phyloP scores from a whole-genome alignment of 2,888 invertebrate species.

The Vandiemenella viatica region DNA sequence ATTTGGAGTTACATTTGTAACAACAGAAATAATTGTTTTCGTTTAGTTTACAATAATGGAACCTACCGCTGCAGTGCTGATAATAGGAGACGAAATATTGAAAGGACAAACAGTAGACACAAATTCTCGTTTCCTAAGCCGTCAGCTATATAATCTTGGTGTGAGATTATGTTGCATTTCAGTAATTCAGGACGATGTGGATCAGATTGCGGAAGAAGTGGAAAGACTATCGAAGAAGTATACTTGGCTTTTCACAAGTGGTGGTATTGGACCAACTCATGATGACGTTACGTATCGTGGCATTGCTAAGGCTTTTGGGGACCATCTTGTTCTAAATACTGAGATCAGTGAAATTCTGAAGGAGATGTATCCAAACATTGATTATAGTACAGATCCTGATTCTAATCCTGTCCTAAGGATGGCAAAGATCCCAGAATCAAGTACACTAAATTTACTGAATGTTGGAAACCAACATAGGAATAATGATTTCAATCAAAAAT shows the following conservation, averaged over 20 bases:
- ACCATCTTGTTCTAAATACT: conserved; percentile 23
- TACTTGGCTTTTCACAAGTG: conserved; percentile 42
- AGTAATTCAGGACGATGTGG: conserved; percentile 39
- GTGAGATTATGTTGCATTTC: conserved; percentile 37
- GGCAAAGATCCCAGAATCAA: conserved; percentile 26
- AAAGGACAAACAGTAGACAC: conserved; percentile 46
- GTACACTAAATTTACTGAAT: conserved; percentile 33
- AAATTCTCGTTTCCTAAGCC: conserved; percentile 40
- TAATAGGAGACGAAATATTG: conserved; percentile 52
- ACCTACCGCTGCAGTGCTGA: conserved; percentile 27
- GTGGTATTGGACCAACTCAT: conserved; percentile 54
- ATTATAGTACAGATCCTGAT: conserved; percentile 16
- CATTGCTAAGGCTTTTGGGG: conserved; percentile 30
- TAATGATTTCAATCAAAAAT: conserved; percentile 8
- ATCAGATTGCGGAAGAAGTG: conserved; percentile 39
- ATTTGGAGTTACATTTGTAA: no score
- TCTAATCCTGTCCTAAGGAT: conserved; percentile 23
- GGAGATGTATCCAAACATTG: conserved; percentile 13
- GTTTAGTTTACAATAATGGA: no score
- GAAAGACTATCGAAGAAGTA: conserved; percentile 30
- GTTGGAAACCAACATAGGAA: conserved; percentile 22
- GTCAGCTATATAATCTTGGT: conserved; percentile 34
- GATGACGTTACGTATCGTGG: conserved; percentile 52
- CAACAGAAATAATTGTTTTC: no score
- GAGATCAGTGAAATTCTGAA: conserved; percentile 23